Evolutionary conservation across 2,113 vertebrate genomes (phyloP), one percentile per base, ranked within the genome.

Genomic region (Menura novaehollandiae): DNA sequence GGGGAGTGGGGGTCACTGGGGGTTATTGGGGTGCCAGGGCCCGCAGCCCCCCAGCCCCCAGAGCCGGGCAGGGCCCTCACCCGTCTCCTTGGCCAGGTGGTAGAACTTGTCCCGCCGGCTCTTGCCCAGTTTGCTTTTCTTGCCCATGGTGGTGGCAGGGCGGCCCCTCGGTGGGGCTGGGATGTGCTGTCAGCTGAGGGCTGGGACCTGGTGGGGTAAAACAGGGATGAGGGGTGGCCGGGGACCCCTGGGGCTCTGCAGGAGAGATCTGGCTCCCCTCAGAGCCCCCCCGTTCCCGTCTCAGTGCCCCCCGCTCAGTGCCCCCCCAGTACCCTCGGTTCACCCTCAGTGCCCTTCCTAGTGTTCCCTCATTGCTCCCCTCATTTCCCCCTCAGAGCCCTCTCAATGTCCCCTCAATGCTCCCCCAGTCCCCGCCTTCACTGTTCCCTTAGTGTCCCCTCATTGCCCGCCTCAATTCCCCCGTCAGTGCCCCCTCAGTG

Each of bases 61-160:
- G 20, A 1, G 0, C 23, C 5, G 0, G 67, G 18, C 32, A 14
- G 22, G 35, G 7, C 22, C 5, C 97, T 98, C 97, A 99, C 99
- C 99, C 0, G 99, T 99, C 98, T 99, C 99, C 96, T 99, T 99
- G 3, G 99, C 99, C 91, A 99, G 91, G 53, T 99, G 99, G 96
- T 99, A 99, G 93, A 99, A 99, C 91, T 99, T 99, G 96, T 99
- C 99, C 91, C 99, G 98, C 39, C 99, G 97, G 89, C 98, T 98
- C 96, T 99, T 99, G 83, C 99, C 99, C 22, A 99, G 85, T 98
- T 99, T 99, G 56, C 98, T 97, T 76, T 99, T 99, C 97, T 99
- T 99, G 88, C 99, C 99, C 99, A 99, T 99, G 84, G 72, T 3
- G 79, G 52, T 1, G 16, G 15, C 1, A 0, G 10, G 41, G 8